Evolutionary conservation across 2,797 vertebrate genomes (phyloP).

Genomic region (Scyliorhinus canicula): DNA sequence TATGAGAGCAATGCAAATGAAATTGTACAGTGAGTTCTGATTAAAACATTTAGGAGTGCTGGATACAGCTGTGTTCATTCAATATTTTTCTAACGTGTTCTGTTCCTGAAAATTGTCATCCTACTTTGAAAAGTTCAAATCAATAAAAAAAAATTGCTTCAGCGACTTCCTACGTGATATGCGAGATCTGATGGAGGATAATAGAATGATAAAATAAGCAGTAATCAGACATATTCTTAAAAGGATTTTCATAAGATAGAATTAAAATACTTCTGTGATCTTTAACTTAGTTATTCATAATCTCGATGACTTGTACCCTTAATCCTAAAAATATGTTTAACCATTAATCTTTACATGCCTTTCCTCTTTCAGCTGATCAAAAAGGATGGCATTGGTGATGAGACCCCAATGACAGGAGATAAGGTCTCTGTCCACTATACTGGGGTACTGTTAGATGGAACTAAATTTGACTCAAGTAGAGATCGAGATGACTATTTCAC

Average conservation of each 20-base stretch:
- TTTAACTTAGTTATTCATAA: not conserved
- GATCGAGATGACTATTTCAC: slow-evolving; percentile 83
- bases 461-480: slow-evolving; percentile 89
- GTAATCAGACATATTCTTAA: not conserved
- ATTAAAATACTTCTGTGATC: not conserved
- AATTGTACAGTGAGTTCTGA: not conserved
- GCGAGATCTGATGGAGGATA: not conserved
- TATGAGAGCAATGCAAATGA: not conserved
- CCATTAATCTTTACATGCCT: not conserved
- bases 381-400: slow-evolving; percentile 74
- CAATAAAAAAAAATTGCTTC: not conserved
- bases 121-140: not conserved
- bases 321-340: not conserved
- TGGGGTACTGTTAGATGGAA: slow-evolving; percentile 83
- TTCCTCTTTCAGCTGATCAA: slow-evolving; percentile 70
- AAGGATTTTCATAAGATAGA: not conserved
- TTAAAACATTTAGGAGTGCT: not conserved
- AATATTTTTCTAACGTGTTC: not conserved
- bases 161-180: not conserved
- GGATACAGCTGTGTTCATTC: not conserved
- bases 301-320: not conserved
- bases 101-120: not conserved
- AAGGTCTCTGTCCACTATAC: slow-evolving; percentile 93
- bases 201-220: not conserved
- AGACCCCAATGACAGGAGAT: slow-evolving; percentile 87